A percentile compares a stretch with the other conserved stretches of the same genome.
These are phyloP conservation scores for Gymnorhina tibicen DNA, from an alignment of 2,113 vertebrate species.

Conservation along the genomic window DNA sequence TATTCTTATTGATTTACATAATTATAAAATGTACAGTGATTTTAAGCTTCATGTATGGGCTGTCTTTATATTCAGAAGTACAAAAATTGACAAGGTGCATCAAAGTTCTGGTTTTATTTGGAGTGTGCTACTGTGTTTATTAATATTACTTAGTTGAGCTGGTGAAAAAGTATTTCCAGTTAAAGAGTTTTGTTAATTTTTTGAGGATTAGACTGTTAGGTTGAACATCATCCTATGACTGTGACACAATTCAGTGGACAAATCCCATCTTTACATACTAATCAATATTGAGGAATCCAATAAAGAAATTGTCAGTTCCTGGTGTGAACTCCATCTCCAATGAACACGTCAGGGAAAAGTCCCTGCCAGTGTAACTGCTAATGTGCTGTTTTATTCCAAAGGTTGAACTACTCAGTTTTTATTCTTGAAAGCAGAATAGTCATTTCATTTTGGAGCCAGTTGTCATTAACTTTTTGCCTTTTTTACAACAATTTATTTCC, in stretches of 20 bases:
- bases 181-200: background rate
- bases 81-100: background rate
- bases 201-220: background rate
- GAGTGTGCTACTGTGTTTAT: background rate
- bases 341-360: fast-evolving
- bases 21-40: background rate
- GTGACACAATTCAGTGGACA: background rate
- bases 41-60: background rate
- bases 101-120: background rate
- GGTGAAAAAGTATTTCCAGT: background rate
- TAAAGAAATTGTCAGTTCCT: background rate
- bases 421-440: background rate
- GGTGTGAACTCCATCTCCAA: background rate
- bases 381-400: background rate
- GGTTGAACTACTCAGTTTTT: background rate
- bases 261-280: background rate
- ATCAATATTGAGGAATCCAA: background rate
- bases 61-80: background rate
- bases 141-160: background rate
- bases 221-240: background rate
- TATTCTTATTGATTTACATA: background rate
- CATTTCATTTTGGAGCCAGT: background rate
- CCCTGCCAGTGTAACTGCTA: background rate
- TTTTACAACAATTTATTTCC: background rate
- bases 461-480: background rate